Evolutionary conservation across 2,888 invertebrate species (phyloP).

Genomic region (Chymomyza fuscimana): DNA sequence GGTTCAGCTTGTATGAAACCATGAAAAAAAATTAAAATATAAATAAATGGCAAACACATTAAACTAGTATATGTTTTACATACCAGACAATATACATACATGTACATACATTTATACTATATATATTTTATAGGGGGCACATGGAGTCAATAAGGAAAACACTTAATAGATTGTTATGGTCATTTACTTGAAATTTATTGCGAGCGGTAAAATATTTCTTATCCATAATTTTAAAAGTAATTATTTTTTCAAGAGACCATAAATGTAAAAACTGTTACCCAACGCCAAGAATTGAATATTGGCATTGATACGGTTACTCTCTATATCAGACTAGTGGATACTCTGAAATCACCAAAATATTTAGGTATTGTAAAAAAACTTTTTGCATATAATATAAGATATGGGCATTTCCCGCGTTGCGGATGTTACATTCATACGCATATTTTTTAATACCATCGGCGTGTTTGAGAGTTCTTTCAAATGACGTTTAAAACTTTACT

Average conservation of each 20-base stretch:
- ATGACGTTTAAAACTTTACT: too few species aligned
- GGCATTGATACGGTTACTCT: neutral
- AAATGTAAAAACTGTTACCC: neutral
- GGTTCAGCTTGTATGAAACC: slow-evolving; percentile 1
- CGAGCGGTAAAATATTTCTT: slow-evolving; percentile 50
- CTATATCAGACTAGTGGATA: too few species aligned
- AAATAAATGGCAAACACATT: slow-evolving; percentile 28
- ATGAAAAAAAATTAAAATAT: neutral
- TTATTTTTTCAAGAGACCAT: too few species aligned
- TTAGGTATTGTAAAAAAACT: too few species aligned
- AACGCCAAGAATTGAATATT: neutral
- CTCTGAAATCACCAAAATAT: too few species aligned
- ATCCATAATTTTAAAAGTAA: neutral
- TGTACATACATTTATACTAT: neutral
- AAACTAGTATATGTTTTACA: slow-evolving; percentile 43
- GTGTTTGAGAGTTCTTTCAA: too few species aligned
- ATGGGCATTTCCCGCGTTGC: too few species aligned
- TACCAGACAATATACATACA: neutral
- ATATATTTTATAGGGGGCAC: neutral
- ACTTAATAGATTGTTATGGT: slow-evolving; percentile 52
- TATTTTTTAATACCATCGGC: too few species aligned
- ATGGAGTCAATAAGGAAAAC: slow-evolving; percentile 39
- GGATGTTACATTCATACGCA: too few species aligned
- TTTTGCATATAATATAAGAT: too few species aligned
- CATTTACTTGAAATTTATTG: slow-evolving; percentile 41